Evolutionary conservation across 2,113 vertebrate genomes (phyloP), one percentile per base, ranked within the genome.

Genomic region (Chaetura pelagica): DNA sequence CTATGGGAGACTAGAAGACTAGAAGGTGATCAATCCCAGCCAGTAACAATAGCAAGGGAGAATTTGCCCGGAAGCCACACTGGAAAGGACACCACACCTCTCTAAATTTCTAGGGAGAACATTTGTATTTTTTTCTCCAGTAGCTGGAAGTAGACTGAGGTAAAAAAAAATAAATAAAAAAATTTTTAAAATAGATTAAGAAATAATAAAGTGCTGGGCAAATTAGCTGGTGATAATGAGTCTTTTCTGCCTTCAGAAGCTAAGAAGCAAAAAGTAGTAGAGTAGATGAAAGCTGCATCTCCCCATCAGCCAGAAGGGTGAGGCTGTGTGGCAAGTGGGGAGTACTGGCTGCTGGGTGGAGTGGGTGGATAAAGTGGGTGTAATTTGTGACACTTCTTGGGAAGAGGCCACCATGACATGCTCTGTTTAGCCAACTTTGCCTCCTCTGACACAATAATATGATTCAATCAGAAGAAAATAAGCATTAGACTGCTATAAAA

Each of bases 371-470:
- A 32, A 63, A 74, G 49, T 54, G 69, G 76, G 40, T 93, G 87
- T 94, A 59, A 94, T 89, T 67, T 90, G 75, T 90, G 85, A 89
- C 64, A 24, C 30, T 87, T 23, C 14, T 88, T 92, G 82, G 48
- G 83, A 94, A 66, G 61, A 38, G 88, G 79, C 72, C 63, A 87
- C 62, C 49, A 30, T 8, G 0, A 26, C 6, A 1, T 1, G 3
- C 38, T 74, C 66, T 84, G 27, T 80, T 84, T 27, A 76, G 80
- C 30, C 62, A 87, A 78, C 42, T 89, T 62, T 82, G 48, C 40
- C 32, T 76, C 27, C 51, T 89, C 46, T 73, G 29, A 85, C 66
- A 69, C 40, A 62, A 12, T 12, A 15, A 77, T 75, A 18, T 1
- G 1, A 77, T 96, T 94, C 82, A 51, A 17, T 26, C 27, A 61